Conservation (phyloP, 2,888 invertebrate species). For the Sminthurinus aureus region DNA sequence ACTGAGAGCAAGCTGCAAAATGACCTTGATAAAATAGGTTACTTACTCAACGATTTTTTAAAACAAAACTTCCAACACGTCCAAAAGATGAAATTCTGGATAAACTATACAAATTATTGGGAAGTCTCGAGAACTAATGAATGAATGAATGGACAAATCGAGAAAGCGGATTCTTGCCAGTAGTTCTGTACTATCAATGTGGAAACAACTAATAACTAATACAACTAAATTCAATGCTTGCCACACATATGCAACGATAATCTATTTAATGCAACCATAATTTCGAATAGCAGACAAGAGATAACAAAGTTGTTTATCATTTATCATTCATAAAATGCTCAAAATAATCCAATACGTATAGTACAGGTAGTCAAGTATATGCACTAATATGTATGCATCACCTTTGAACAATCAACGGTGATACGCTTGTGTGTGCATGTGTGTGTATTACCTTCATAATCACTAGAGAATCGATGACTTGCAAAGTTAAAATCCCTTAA, state of each 20-base stretch:
- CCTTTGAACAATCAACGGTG: no score
- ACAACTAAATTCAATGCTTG: background rate
- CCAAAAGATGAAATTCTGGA: background rate
- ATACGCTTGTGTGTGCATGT: no score
- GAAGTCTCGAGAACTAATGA: background rate
- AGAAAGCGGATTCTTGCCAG: no score
- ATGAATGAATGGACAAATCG: background rate
- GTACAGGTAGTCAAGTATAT: no score
- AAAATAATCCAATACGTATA: no score
- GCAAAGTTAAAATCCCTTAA: no score
- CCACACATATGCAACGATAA: background rate
- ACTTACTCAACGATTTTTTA: background rate
- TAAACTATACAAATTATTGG: background rate
- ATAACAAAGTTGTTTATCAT: background rate
- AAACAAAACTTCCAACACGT: background rate
- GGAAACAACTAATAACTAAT: background rate
- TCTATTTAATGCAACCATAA: background rate
- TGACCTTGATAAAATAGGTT: background rate
- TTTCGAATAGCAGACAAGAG: background rate
- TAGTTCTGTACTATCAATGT: background rate
- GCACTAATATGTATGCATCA: no score
- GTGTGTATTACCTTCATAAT: no score
- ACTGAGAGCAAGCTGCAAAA: background rate
- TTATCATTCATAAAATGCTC: no score
- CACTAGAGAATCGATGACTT: no score